These are phyloP conservation scores for Cyprinodon tularosa DNA, from an alignment of 2,113 vertebrate species.

Conservation along the genomic window DNA sequence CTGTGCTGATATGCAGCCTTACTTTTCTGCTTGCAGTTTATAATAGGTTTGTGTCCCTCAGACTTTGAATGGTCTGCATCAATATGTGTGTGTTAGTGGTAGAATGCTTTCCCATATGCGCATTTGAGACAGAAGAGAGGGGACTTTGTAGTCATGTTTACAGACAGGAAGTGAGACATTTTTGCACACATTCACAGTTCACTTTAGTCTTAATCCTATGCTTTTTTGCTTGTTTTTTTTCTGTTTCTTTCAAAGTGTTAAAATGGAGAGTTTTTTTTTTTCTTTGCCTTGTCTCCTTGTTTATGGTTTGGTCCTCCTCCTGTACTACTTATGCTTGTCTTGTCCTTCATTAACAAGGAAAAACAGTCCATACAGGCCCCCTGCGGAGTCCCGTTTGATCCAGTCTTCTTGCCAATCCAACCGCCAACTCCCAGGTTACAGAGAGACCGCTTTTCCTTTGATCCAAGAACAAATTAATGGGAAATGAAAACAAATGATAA, in stretches of 20 bases:
- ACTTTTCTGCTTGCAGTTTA: constrained; percentile 38
- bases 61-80: constrained; percentile 20
- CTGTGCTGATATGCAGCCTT: constrained; percentile 44
- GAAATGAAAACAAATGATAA: constrained; percentile 70
- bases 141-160: constrained; percentile 64
- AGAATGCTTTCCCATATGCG: constrained; percentile 64
- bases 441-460: constrained; percentile 56
- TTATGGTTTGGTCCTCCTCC: constrained; percentile 37
- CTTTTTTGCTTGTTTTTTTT: constrained; percentile 48
- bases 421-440: constrained; percentile 53
- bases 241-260: constrained; percentile 15
- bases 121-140: constrained; percentile 54
- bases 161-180: constrained; percentile 65
- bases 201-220: constrained; percentile 47
- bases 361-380: constrained; percentile 54
- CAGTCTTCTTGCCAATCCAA: constrained; percentile 50
- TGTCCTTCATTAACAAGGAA: constrained; percentile 21
- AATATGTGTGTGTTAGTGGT: constrained; percentile 17
- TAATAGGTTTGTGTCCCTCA: constrained; percentile 39
- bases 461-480: constrained; percentile 65
- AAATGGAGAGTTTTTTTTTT: constrained; percentile 54
- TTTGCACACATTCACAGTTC: constrained; percentile 48
- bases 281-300: constrained; percentile 53
- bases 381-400: constrained; percentile 61
- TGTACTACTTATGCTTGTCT: constrained; percentile 15